Base-by-base conservation (phyloP, 2,888 invertebrate species). In the Frankliniella fusca region DNA sequence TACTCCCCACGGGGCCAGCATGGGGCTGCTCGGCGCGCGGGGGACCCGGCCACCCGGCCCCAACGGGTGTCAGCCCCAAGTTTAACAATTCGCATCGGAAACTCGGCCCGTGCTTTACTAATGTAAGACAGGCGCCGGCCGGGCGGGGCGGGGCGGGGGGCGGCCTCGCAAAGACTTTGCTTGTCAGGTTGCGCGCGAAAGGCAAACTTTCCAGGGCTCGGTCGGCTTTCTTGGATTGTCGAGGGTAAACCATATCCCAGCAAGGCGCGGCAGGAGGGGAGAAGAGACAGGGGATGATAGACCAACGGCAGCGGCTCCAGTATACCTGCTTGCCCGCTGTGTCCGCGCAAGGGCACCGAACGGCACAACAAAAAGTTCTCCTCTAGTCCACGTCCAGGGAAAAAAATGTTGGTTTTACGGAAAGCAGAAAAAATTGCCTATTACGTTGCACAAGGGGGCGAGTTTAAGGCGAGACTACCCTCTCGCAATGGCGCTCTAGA, bases 1-100 rank as follows among this genome's bases (percentile, higher is more conserved):
- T 10, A n/a, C 54, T 38, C 38, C 38, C 38, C 38, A 3, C 38
- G 38, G 38, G 3, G 38, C 38, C 38, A 5, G 38, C 38, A 38
- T 38, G 38, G 38, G 38, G 38, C 38, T 38, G 38, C 38, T 38
- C 38, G 38, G 38, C 38, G 38, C 38, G 38, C 38, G 38, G 38
- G n/a, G 70, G 70, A 10, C 70, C 54, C 54, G 54, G 50, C 50
- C 9, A 50, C 50, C 10, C 54, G 54, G 54, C 54, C 54, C 70
- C 27, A 23, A 23, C 23, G 70, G 70, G 70, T 76, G 70, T 76
- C 70, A 27, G 70, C 11, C 70, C 70, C 27, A 76, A 76, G 70
- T 76, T 76, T 76, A 76, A 76, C 70, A 76, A 76, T 76, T 76
- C 70, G 70, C 70, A 76, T 76, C 70, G 70, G 70, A 76, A 76